Percentiles rank a stretch among this genome's conserved stretches.
phyloP scores from a whole-genome alignment of 2,888 invertebrate genomes.

The Quadroppia sp. region DNA sequence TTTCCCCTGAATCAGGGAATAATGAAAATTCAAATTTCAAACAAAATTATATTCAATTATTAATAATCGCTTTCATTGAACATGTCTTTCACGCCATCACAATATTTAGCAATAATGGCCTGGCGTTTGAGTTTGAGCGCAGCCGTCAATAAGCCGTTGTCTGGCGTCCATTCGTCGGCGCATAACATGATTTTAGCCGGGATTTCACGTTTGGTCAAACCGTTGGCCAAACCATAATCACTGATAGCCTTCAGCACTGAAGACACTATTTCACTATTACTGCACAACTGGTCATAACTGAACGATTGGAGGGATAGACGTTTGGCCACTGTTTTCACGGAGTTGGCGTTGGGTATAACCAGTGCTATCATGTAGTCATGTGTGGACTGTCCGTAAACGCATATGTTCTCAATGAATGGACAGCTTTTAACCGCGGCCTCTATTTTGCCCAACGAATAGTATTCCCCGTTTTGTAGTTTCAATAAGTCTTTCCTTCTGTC shows the following conservation, averaged over 20 bases:
- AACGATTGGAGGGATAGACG: neutral
- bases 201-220: constrained; percentile 55
- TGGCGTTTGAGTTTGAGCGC: constrained; percentile 58
- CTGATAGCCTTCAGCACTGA: constrained; percentile 20
- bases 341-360: constrained; percentile 67
- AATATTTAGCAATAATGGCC: constrained; percentile 55
- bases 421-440: constrained; percentile 65
- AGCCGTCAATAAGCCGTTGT: constrained; percentile 58
- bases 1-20: too few species aligned
- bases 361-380: constrained; percentile 83
- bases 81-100: constrained; percentile 53
- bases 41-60: too few species aligned
- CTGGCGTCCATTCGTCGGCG: constrained; percentile 58
- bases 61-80: neutral
- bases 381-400: constrained; percentile 86
- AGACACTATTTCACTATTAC: neutral
- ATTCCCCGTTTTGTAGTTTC: constrained; percentile 96
- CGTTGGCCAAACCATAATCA: constrained; percentile 36
- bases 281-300: neutral
- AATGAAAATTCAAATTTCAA: too few species aligned
- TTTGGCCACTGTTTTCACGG: constrained; percentile 43
- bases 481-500: constrained; percentile 72
- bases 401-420: constrained; percentile 91
- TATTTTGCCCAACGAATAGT: constrained; percentile 84
- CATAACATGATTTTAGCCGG: constrained; percentile 55